These are phyloP conservation scores for Prionailurus viverrinus DNA, from an alignment of 2,113 vertebrate species.

Conservation along the genomic window DNA sequence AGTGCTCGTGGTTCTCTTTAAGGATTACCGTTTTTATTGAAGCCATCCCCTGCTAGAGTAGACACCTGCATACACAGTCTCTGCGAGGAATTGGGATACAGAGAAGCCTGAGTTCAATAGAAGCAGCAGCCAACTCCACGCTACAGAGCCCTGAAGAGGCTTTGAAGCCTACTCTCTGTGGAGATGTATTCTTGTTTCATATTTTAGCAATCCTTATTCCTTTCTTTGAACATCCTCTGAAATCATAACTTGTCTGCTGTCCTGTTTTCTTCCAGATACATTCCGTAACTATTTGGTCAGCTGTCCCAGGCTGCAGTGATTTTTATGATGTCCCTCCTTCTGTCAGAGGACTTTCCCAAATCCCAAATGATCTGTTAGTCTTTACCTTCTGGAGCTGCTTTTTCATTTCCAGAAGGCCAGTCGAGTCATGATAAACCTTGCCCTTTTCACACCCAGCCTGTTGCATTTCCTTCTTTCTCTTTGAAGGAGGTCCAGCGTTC, in stretches of 20 bases:
- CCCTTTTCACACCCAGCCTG: not conserved
- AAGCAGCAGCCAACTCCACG: not conserved
- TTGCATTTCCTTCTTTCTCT: slow-evolving; percentile 1
- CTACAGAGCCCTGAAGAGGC: not conserved
- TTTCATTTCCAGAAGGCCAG: not conserved
- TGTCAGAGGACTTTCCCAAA: not conserved
- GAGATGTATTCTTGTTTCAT: not conserved
- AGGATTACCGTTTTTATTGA: not conserved
- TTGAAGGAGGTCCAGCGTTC: not conserved
- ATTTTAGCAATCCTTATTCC: not conserved
- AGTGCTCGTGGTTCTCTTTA: not conserved
- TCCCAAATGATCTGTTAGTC: not conserved
- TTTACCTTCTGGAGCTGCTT: not conserved
- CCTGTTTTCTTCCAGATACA: not conserved
- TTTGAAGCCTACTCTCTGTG: not conserved
- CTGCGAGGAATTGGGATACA: not conserved
- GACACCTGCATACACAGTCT: not conserved
- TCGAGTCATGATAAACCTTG: not conserved
- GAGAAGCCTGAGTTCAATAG: not conserved
- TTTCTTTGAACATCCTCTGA: slow-evolving; percentile 25
- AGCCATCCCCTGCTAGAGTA: not conserved
- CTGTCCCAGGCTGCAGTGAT: not conserved
- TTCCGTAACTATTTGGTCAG: not conserved
- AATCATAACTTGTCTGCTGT: not conserved
- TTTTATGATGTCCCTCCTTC: not conserved